Conservation (phyloP, 2,113 vertebrate species). For the Lonchura striata region DNA sequence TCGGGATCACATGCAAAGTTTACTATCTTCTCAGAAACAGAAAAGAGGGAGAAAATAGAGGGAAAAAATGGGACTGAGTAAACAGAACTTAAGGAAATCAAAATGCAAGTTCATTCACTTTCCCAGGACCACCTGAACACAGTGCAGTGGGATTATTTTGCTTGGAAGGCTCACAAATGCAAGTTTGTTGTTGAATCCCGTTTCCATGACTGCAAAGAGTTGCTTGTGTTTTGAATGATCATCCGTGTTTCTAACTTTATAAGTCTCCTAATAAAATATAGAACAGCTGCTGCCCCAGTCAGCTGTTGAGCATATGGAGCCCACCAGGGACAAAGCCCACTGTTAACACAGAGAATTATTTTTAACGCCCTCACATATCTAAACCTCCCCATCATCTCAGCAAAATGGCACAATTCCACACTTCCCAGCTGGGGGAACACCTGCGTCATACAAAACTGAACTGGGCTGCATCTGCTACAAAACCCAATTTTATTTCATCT, state of each 20-base stretch:
- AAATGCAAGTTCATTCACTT: constrained; percentile 58
- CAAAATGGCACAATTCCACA: constrained; percentile 70
- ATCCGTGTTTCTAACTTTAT: constrained; percentile 70
- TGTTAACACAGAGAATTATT: constrained; percentile 73
- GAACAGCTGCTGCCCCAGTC: constrained; percentile 75
- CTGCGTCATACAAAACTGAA: constrained; percentile 67
- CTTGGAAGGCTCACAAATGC: constrained; percentile 66
- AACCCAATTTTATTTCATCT: constrained; percentile 69
- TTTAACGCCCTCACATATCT: constrained; percentile 78
- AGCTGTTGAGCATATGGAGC: constrained; percentile 68
- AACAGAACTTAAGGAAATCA: constrained; percentile 30
- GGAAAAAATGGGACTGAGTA: background rate
- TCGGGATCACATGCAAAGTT: background rate
- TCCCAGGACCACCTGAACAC: constrained; percentile 61
- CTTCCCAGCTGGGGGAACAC: constrained; percentile 77
- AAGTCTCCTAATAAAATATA: constrained; percentile 72
- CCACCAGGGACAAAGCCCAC: constrained; percentile 73
- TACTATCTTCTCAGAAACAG: constrained; percentile 14
- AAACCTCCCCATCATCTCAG: constrained; percentile 72
- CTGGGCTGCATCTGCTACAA: constrained; percentile 70
- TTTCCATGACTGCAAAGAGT: constrained; percentile 68
- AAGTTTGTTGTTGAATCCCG: constrained; percentile 71
- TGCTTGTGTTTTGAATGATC: constrained; percentile 73
- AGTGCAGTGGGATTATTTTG: constrained; percentile 71
- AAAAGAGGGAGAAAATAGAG: background rate